A percentile compares a stretch with the other conserved stretches of the same genome.
phyloP scores from a whole-genome alignment of 2,113 vertebrate species.

The Labeo rohita region DNA sequence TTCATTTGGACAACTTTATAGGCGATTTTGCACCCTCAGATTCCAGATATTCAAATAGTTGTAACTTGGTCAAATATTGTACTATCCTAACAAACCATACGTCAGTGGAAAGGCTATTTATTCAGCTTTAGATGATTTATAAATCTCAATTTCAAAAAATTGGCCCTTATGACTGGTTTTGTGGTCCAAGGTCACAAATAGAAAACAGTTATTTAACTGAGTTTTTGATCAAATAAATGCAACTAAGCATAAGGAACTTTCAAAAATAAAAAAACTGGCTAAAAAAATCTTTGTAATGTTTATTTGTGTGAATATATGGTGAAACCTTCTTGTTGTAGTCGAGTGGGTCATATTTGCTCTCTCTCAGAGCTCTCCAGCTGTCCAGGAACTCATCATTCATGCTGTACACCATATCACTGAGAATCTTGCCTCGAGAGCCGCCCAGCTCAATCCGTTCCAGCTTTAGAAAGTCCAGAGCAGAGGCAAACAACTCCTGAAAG shows the following conservation, averaged over 20 bases:
- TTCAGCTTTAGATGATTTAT: too few species aligned
- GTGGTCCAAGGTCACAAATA: neutral
- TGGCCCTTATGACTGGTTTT: too few species aligned
- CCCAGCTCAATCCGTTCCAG: slow-evolving; percentile 75
- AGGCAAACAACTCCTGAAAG: slow-evolving; percentile 77
- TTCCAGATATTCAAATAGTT: too few species aligned
- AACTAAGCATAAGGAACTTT: too few species aligned
- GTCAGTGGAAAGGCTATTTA: too few species aligned
- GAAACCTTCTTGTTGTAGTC: slow-evolving; percentile 72
- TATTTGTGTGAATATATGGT: neutral
- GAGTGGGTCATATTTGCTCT: slow-evolving; percentile 78
- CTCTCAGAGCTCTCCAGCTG: slow-evolving; percentile 71
- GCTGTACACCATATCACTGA: slow-evolving; percentile 71
- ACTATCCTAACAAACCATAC: too few species aligned
- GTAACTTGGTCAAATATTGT: too few species aligned
- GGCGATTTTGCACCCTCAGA: too few species aligned
- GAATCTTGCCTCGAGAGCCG: slow-evolving; percentile 71
- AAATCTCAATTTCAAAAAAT: too few species aligned
- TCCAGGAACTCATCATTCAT: slow-evolving; percentile 76
- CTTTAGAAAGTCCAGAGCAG: slow-evolving; percentile 77
- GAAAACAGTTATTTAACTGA: neutral
- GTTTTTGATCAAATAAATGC: too few species aligned
- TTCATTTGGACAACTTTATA: too few species aligned
- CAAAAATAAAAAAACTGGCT: too few species aligned
- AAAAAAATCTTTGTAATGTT: neutral